Evolutionary conservation across 2,888 invertebrate species (phyloP).

Genomic region (Eupithecia dodoneata): DNA sequence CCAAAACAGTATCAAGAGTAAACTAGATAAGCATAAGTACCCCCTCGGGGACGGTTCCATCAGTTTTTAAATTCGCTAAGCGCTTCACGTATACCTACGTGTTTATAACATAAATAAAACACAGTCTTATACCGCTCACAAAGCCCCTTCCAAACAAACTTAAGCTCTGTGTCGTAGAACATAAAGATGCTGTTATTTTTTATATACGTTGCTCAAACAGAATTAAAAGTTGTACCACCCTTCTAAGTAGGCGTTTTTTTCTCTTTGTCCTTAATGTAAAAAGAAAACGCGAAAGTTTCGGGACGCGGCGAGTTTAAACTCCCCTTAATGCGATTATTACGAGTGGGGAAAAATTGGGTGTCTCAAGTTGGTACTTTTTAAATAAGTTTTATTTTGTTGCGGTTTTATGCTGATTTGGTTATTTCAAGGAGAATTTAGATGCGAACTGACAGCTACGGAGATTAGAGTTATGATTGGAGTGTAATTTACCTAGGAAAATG

Average conservation of each 20-base stretch:
- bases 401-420: constrained; percentile 42
- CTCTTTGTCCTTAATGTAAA: constrained; percentile 80
- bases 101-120: constrained; percentile 67
- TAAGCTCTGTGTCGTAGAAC: constrained; percentile 10
- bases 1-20: constrained; percentile 42
- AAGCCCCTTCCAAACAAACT: constrained; percentile 13
- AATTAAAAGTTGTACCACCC: constrained; percentile 81
- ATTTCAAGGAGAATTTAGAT: constrained; percentile 28
- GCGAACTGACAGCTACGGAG: constrained; percentile 20
- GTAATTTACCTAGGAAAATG: constrained; percentile 13
- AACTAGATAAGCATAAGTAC: constrained; percentile 33
- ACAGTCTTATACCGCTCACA: constrained; percentile 41
- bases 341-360: constrained; percentile 69
- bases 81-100: constrained; percentile 60
- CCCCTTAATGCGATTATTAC: constrained; percentile 83
- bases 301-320: constrained; percentile 72
- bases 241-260: constrained; percentile 77
- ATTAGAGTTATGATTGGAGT: constrained; percentile 18
- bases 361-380: constrained; percentile 39
- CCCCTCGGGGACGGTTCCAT: constrained; percentile 58
- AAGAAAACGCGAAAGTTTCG: constrained; percentile 79
- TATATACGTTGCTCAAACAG: constrained; percentile 45
- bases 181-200: constrained; percentile 7
- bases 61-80: constrained; percentile 76
- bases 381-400: constrained; percentile 45